phyloP scores from a whole-genome alignment of 2,113 vertebrate genomes.

The Gadus macrocephalus region DNA sequence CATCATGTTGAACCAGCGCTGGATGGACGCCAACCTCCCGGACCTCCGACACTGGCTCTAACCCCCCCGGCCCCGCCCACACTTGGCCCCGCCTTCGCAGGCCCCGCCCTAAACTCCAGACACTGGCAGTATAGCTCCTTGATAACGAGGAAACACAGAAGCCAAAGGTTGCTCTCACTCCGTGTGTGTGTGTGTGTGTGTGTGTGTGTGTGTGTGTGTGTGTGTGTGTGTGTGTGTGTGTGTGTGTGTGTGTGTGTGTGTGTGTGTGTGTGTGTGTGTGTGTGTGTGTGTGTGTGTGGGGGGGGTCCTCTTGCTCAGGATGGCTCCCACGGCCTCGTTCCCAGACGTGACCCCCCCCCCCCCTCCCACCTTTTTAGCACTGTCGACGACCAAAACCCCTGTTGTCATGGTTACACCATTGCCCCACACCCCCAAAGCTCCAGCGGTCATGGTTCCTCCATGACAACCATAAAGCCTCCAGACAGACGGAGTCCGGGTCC shows the following conservation, averaged over 20 bases:
- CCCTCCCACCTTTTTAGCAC: slow-evolving; percentile 53
- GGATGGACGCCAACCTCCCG: slow-evolving; percentile 82
- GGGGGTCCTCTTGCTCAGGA: slow-evolving; percentile 81
- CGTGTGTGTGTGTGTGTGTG: too few relatives aligned
- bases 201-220: too few relatives aligned
- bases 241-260: too few relatives aligned
- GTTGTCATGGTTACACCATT: neutral
- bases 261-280: too few relatives aligned
- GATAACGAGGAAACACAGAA: slow-evolving; percentile 27
- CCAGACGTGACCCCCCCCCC: slow-evolving; percentile 35
- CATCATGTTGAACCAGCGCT: slow-evolving; percentile 86
- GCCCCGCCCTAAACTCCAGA: slow-evolving; percentile 37
- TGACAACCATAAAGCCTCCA: too few relatives aligned
- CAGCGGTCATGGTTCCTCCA: too few relatives aligned
- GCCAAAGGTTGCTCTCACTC: slow-evolving; percentile 12
- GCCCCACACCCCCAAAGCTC: neutral
- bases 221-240: too few relatives aligned
- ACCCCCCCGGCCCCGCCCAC: slow-evolving; percentile 16
- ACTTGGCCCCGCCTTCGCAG: neutral
- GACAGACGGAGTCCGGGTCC: slow-evolving; percentile 29
- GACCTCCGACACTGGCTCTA: slow-evolving; percentile 72
- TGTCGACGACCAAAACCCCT: slow-evolving; percentile 61
- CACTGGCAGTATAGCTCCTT: slow-evolving; percentile 60
- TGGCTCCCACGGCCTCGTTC: slow-evolving; percentile 41
- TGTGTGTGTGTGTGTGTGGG: too few relatives aligned